These are phyloP conservation scores for Proisotoma minuta DNA, from an alignment of 2,888 invertebrate species.

Conservation along the genomic window DNA sequence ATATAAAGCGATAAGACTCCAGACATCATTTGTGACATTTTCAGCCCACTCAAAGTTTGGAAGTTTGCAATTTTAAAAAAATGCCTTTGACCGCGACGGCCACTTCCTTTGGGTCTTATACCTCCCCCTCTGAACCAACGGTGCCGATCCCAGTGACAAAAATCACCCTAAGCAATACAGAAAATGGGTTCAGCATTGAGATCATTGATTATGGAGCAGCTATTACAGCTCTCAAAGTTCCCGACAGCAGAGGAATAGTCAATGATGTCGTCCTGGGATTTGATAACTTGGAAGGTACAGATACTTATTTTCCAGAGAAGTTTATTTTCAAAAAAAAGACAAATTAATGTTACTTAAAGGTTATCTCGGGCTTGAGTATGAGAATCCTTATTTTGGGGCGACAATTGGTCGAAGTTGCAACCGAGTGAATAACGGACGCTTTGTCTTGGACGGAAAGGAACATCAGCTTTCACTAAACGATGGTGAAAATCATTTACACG, in stretches of 20 bases:
- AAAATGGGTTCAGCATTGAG: not conserved
- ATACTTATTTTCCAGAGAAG: no score
- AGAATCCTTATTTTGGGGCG: slow-evolving; percentile 79
- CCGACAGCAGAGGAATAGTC: slow-evolving; percentile 65
- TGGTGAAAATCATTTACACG: slow-evolving; percentile 70
- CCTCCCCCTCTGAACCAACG: not conserved
- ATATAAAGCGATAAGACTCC: no score
- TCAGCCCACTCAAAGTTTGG: no score
- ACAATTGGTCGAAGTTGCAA: slow-evolving; percentile 84
- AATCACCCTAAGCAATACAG: not conserved
- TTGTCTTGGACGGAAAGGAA: slow-evolving; percentile 62
- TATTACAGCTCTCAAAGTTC: slow-evolving; percentile 68
- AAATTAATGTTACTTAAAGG: no score
- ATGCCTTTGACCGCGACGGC: not conserved
- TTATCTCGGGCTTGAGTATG: not conserved
- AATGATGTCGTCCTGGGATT: slow-evolving; percentile 78
- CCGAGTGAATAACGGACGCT: slow-evolving; percentile 67
- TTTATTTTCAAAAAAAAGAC: no score
- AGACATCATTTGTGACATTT: no score
- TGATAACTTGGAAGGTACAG: slow-evolving; percentile 68
- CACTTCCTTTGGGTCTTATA: not conserved
- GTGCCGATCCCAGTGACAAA: not conserved
- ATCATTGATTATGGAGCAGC: slow-evolving; percentile 77
- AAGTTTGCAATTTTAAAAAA: no score
- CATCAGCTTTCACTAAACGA: slow-evolving; percentile 70